Base-by-base conservation (phyloP, 2,797 vertebrate species). In the Chanos chanos region DNA sequence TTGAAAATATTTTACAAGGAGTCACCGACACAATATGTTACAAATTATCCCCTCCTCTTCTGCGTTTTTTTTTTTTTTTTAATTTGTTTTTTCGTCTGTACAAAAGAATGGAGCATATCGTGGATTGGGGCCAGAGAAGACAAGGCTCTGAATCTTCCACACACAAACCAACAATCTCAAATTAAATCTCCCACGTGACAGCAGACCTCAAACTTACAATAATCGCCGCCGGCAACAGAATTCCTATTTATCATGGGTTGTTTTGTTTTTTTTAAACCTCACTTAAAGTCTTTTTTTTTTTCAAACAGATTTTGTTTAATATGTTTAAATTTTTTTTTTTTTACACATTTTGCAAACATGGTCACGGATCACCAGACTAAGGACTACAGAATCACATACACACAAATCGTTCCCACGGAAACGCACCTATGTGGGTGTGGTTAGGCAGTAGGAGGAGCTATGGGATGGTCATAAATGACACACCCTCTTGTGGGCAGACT, bases 1-100 rank as follows among this genome's bases (percentile, higher is more conserved):
- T 97, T 96, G 94, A 97, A 98, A 98, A 97, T 99, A 98, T 99
- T 94, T 98, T 99, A 99, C 95, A 99, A 97, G 95, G 93, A 97
- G 92, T 97, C 95, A 98, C 96, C 94, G 94, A 87, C 95, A 97
- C 92, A 64, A 90, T 97, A 96, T 96, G 94, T 94, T 99, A 98
- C 94, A 98, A 99, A 99, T 91, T 89, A 93, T 94, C 90, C 88
- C 86, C 88, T 86, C 88, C 91, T 92, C 84, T 84, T 86, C 74
- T n/a, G n/a, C n/a, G n/a, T n/a, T 83, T 84, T 81, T 83, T 85
- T 86, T 86, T 80, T 67, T 81, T 87, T 87, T 86, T 86, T 87
- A 57, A 91, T 90, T 88, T 91, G 94, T 83, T 84, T 87, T n/a
- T n/a, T n/a, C n/a, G n/a, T n/a, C 91, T 96, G 91, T 96, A 96